Evolutionary conservation across 2,888 invertebrate species (phyloP).

Genomic region (Celastrina argiolus): DNA sequence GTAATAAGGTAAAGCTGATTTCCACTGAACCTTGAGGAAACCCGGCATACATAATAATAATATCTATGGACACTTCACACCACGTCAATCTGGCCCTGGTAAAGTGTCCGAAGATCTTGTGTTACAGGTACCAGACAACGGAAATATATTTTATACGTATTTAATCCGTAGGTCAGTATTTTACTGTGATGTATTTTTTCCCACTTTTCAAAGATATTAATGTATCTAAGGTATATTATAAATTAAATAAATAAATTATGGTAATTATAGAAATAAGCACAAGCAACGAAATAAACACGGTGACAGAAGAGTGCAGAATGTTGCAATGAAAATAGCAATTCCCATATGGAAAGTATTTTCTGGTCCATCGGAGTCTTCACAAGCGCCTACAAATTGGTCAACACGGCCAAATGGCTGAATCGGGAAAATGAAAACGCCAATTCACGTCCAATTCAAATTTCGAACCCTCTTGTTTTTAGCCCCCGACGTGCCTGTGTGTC

Average conservation of each 20-base stretch:
- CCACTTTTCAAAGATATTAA: too few species aligned
- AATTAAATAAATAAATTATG: too few species aligned
- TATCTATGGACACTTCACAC: too few species aligned
- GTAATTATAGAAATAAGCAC: neutral
- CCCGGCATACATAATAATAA: too few species aligned
- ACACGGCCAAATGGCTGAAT: neutral
- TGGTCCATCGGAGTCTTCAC: constrained; percentile 56
- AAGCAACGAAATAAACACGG: constrained; percentile 10
- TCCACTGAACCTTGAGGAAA: neutral
- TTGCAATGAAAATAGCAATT: constrained; percentile 55
- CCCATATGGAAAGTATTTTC: constrained; percentile 51
- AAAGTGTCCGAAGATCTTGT: too few species aligned
- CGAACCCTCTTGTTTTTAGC: neutral
- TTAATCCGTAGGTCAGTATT: too few species aligned
- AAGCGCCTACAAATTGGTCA: constrained; percentile 37
- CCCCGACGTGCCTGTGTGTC: too few species aligned
- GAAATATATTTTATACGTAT: too few species aligned
- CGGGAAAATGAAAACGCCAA: constrained; percentile 50
- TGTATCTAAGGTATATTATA: too few species aligned
- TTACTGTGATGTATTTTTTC: too few species aligned
- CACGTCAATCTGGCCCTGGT: too few species aligned
- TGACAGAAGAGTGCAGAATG: constrained; percentile 42
- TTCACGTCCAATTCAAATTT: constrained; percentile 46
- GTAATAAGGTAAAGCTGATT: neutral
- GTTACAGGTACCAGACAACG: too few species aligned